Conservation (phyloP, 2,113 vertebrate genomes). For the Fukomys damarensis region DNA sequence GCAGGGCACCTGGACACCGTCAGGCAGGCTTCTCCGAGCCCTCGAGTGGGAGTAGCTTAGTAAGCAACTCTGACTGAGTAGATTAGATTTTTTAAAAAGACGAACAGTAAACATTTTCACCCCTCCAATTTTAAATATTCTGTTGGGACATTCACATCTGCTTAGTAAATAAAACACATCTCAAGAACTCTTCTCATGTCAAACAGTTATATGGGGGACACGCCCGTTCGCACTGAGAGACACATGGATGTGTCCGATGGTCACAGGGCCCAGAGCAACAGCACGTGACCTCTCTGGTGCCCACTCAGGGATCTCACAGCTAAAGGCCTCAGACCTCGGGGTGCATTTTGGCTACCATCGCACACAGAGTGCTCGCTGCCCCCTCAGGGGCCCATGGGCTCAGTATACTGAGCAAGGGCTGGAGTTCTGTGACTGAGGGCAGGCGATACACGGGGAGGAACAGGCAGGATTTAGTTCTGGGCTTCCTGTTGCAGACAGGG, state of each 20-base stretch:
- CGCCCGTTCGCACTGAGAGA: not conserved
- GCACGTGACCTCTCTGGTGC: accelerated
- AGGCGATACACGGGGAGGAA: accelerated
- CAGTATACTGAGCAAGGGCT: not conserved
- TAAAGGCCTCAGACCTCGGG: accelerated
- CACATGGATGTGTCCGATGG: accelerated
- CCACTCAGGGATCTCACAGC: not conserved
- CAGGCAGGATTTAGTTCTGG: not conserved
- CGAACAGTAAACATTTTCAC: not conserved
- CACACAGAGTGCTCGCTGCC: not conserved
- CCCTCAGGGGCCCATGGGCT: not conserved
- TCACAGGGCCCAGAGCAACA: not conserved
- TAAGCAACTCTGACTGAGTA: not conserved
- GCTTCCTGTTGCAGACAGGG: not conserved
- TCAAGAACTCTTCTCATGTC: not conserved
- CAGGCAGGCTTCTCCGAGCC: accelerated
- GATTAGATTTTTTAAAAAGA: not conserved
- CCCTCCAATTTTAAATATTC: not conserved
- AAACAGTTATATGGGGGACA: not conserved
- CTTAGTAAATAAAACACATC: not conserved
- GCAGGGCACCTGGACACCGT: not conserved
- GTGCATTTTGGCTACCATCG: not conserved
- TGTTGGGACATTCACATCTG: not conserved
- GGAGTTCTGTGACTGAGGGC: not conserved
- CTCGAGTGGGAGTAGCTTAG: accelerated